These are phyloP conservation scores for Gerris buenoi DNA, from an alignment of 1,140 invertebrate species.

Conservation along the genomic window DNA sequence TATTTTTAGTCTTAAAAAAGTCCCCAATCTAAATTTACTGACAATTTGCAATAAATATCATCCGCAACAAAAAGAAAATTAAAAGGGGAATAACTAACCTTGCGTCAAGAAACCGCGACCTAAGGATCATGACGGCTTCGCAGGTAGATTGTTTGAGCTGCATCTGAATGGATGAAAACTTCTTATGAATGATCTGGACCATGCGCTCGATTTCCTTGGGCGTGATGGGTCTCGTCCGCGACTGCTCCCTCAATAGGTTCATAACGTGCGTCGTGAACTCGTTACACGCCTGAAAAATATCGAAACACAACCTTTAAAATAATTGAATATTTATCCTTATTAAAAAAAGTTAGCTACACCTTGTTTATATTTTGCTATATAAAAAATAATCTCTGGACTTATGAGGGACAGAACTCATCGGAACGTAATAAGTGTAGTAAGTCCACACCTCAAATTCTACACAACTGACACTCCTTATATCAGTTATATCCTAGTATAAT, in stretches of 20 bases:
- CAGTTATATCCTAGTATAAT: too few relatives aligned
- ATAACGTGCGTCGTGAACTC: conserved; percentile 99
- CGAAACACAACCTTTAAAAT: neutral
- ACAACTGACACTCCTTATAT: too few relatives aligned
- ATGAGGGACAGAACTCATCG: too few relatives aligned
- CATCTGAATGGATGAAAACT: conserved; percentile 99
- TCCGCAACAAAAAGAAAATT: neutral
- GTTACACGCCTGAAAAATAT: conserved; percentile 73
- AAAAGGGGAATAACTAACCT: conserved; percentile 36
- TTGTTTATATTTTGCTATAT: too few relatives aligned
- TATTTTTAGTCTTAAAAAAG: too few relatives aligned
- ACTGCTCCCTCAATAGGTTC: conserved; percentile 94
- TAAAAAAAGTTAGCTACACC: too few relatives aligned
- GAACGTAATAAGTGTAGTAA: too few relatives aligned
- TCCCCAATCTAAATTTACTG: too few relatives aligned
- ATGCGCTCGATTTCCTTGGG: conserved; percentile 97
- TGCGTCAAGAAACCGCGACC: conserved; percentile 87
- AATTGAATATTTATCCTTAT: too few relatives aligned
- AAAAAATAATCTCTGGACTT: too few relatives aligned
- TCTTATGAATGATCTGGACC: conserved; percentile 99
- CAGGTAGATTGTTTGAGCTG: conserved; percentile 99
- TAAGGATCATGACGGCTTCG: conserved; percentile 99
- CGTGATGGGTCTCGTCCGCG: conserved; percentile 87
- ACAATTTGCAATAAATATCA: too few relatives aligned
- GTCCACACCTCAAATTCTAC: too few relatives aligned